A percentile compares a stretch with the other conserved stretches of the same genome.
Conservation (phyloP, 2,797 vertebrate genomes). For the Perdix hodgsoniae region DNA sequence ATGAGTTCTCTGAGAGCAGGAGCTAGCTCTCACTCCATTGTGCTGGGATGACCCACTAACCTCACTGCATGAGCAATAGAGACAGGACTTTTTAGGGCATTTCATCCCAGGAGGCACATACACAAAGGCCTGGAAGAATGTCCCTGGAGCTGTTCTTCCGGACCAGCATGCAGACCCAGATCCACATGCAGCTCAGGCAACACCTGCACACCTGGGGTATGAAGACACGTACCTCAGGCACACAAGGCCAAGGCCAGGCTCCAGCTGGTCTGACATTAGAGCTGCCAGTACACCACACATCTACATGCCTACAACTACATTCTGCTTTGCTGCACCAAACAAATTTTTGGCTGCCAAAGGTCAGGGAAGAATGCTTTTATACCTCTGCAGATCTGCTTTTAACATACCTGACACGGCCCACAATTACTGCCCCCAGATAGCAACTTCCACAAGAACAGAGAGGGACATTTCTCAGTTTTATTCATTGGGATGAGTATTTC, state of each 20-base stretch:
- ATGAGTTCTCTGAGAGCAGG: background rate
- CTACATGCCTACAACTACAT: too few relatives aligned
- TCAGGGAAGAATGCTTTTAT: accelerated
- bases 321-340: too few relatives aligned
- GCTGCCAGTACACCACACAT: too few relatives aligned
- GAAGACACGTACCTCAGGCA: too few relatives aligned
- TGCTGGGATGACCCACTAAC: background rate
- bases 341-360: background rate
- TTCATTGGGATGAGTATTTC: background rate
- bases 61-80: background rate
- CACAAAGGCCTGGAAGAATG: too few relatives aligned
- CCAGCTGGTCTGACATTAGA: too few relatives aligned
- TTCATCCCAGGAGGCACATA: background rate
- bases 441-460: background rate
- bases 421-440: background rate
- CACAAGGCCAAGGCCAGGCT: too few relatives aligned
- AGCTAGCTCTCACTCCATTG: accelerated
- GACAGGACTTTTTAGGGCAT: background rate
- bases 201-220: too few relatives aligned
- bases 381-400: background rate
- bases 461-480: conserved; percentile 4
- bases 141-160: too few relatives aligned
- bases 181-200: too few relatives aligned
- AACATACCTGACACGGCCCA: background rate
- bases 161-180: too few relatives aligned